Evolutionary conservation across 2,113 vertebrate species (phyloP), one percentile per base, ranked within the genome.

Genomic region (Tyrannus savana): DNA sequence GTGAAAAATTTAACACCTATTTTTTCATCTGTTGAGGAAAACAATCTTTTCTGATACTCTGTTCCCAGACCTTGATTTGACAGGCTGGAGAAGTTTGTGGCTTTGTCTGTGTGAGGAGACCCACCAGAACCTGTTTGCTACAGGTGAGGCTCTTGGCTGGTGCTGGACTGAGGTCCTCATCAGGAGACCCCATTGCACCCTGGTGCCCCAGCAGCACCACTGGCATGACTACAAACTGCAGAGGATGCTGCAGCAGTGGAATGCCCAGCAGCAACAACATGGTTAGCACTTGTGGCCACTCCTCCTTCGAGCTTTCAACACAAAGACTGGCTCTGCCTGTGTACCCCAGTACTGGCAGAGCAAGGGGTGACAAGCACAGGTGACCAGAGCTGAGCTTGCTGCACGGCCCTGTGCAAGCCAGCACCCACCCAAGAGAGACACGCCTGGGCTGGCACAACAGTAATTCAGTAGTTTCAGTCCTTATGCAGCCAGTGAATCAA

Each of bases 121-220:
- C 17, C n/a, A 69, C 7, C 3, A 5, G n/a, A n/a, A 59, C 23
- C 35, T 69, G 50, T 56, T 59, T 75, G n/a, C 19, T 59, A 16
- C 21, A 69, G 37, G 31, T 58, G 59, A 90, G 77, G 58, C 12
- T 59, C 53, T 62, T 3, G 4, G 33, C 37, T 8, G 5, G 8
- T 16, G 23, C 41, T 23, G n/a, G 67, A 55, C 5, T 5, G 24
- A 64, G 5, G 8, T 44, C 46, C 14, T 19, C 2, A 3, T 21
- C 1, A 0, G 46, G 24, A 64, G 15, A 31, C 6, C 14, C 30
- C 3, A 3, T 0, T 52, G 63, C 39, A 52, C 12, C 3, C 17
- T 0, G 1, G 2, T 9, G 3, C 21, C 31, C 15, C 68, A 69
- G 21, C 11, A 50, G 19, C 27, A 84, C 6, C 3, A 19, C 37